phyloP scores from a whole-genome alignment of 2,888 invertebrate species.

The Andrena fulva region DNA sequence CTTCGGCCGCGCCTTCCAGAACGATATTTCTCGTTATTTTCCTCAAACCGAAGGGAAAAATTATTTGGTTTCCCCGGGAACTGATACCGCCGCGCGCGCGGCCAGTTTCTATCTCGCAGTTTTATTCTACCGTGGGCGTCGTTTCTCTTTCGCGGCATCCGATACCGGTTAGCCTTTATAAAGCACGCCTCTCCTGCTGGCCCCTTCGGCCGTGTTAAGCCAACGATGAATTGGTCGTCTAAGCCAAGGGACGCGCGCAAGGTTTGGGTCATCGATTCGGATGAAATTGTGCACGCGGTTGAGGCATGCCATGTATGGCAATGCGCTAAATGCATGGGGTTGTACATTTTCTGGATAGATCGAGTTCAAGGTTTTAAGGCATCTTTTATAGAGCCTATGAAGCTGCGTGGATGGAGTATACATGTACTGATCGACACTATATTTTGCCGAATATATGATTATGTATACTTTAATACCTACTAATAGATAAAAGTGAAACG shows the following conservation, averaged over 20 bases:
- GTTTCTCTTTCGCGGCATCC: slow-evolving; percentile 10
- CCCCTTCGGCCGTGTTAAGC: not conserved
- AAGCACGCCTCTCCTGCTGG: not conserved
- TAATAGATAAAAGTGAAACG: too few relatives aligned
- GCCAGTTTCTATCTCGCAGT: slow-evolving; percentile 27
- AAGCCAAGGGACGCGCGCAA: not conserved
- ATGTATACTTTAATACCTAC: too few relatives aligned
- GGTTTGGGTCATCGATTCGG: not conserved
- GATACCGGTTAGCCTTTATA: not conserved
- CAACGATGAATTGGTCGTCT: not conserved
- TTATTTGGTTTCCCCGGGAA: slow-evolving; percentile 53
- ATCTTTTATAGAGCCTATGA: too few relatives aligned
- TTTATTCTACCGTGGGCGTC: slow-evolving; percentile 32
- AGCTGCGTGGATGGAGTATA: too few relatives aligned
- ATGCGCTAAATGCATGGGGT: too few relatives aligned
- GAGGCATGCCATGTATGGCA: too few relatives aligned
- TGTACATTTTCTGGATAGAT: too few relatives aligned
- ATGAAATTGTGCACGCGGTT: too few relatives aligned
- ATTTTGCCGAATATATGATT: too few relatives aligned
- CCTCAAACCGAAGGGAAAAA: slow-evolving; percentile 51
- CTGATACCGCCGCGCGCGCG: slow-evolving; percentile 36
- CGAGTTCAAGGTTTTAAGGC: too few relatives aligned
- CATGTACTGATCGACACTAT: too few relatives aligned
- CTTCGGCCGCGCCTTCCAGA: slow-evolving; percentile 43
- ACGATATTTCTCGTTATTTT: slow-evolving; percentile 52